phyloP scores from a whole-genome alignment of 2,888 invertebrate genomes.

The Conops quadrifasciatus region DNA sequence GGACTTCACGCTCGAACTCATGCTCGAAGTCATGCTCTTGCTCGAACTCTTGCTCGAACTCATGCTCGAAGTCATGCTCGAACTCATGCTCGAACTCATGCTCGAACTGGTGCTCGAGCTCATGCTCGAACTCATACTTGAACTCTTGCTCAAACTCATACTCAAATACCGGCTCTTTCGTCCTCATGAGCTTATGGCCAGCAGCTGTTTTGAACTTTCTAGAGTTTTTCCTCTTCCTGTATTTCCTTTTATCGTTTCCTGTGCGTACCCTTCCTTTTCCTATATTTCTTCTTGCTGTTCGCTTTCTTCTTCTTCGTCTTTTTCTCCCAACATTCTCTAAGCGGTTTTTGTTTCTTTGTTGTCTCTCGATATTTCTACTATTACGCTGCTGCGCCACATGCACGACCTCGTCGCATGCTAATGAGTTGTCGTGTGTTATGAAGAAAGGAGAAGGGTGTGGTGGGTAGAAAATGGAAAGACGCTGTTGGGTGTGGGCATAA shows the following conservation, averaged over 20 bases:
- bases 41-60: too few species aligned
- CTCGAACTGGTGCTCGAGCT: too few species aligned
- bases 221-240: neutral
- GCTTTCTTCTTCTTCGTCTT: neutral
- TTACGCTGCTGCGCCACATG: neutral
- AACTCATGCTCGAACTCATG: too few species aligned
- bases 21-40: too few species aligned
- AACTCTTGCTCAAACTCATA: constrained; percentile 14
- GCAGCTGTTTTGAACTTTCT: constrained; percentile 22
- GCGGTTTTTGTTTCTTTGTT: neutral
- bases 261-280: neutral
- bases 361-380: neutral
- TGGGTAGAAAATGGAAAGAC: neutral
- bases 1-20: too few species aligned
- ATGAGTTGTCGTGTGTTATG: constrained; percentile 17
- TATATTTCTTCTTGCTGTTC: neutral
- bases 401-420: constrained; percentile 21
- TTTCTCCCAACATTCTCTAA: neutral
- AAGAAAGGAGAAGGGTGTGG: neutral
- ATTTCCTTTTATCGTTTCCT: neutral
- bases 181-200: constrained; percentile 16
- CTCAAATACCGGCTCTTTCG: neutral
- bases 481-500: neutral
- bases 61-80: too few species aligned
- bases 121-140: too few species aligned